Evolutionary conservation across 2,888 invertebrate genomes (phyloP), one percentile per base, ranked within the genome.

Genomic region (Augiades crinisus): DNA sequence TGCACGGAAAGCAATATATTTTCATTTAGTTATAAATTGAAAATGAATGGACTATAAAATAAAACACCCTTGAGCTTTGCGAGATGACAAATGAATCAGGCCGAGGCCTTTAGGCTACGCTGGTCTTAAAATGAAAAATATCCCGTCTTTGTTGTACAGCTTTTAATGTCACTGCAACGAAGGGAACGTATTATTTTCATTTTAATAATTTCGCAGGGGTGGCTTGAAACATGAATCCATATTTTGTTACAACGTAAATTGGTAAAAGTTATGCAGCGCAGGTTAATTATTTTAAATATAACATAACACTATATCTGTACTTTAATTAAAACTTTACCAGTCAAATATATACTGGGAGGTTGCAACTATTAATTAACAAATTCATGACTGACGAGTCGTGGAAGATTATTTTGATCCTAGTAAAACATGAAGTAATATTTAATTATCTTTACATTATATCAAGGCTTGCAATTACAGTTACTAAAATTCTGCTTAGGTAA

Each of bases 111-210:
- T 13, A 34, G 50, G 50, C 41, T 33, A 33, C 41, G 49, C 36
- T 24, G 34, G 41, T 41, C 49, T 50, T 50, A 36, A 50, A 50
- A 46, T 53, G 33, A 46, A 53, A 46, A 46, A 53, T 46, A 53
- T 53, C 33, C 13, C 33, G 19, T 43, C 52, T 34, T 46, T 53
- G 33, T 53, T 53, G 19, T 40, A 17, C 40, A 22, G 38, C 27
- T 44, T 51, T 38, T 50, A 27, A 40, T 41, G 41, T 41, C 36
- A 49, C 24, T 36, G 41, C 49, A 41, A 22, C 6, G n/a, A 34
- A 36, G 33, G 13, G 34, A 24, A 31, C 14, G 12, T 31, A 14
- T 21, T 31, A 47, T 47, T 34, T 41, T 41, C 34, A 22, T 47
- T 47, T 27, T 19, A 21, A 30, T 47, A 30, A 8, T 41, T 27